Percentiles rank a stretch among this genome's conserved stretches.
phyloP scores from a whole-genome alignment of 2,888 invertebrate species.

The Chydorus sphaericus region DNA sequence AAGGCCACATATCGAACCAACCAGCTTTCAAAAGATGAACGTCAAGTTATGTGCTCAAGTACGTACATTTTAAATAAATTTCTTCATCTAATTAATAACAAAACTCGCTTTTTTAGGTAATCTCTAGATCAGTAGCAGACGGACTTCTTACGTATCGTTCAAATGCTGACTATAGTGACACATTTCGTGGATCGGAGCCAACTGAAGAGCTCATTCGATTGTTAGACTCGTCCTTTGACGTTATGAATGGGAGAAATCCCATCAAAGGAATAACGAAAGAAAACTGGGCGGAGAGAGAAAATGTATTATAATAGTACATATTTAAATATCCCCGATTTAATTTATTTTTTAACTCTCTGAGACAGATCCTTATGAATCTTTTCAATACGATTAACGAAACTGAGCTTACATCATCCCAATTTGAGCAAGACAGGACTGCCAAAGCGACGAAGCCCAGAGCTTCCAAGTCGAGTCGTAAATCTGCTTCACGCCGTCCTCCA shows the following conservation, averaged over 20 bases:
- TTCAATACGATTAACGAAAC: background rate
- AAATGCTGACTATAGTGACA: no score
- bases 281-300: background rate
- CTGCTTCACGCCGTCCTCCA: no score
- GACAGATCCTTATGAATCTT: background rate
- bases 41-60: background rate
- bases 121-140: background rate
- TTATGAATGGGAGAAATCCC: background rate
- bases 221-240: background rate
- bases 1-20: background rate
- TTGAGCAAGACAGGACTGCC: no score
- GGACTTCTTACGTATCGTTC: background rate
- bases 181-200: no score
- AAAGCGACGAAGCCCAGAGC: no score
- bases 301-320: background rate
- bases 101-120: background rate
- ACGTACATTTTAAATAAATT: background rate
- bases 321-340: no score
- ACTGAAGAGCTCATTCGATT: background rate
- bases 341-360: no score
- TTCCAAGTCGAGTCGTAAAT: no score
- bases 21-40: constrained; percentile 5
- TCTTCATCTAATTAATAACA: background rate
- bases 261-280: background rate
- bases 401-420: background rate